Evolutionary conservation across 2,113 vertebrate species (phyloP), one percentile per base, ranked within the genome.

Genomic region (Rhabdornis inornatus): DNA sequence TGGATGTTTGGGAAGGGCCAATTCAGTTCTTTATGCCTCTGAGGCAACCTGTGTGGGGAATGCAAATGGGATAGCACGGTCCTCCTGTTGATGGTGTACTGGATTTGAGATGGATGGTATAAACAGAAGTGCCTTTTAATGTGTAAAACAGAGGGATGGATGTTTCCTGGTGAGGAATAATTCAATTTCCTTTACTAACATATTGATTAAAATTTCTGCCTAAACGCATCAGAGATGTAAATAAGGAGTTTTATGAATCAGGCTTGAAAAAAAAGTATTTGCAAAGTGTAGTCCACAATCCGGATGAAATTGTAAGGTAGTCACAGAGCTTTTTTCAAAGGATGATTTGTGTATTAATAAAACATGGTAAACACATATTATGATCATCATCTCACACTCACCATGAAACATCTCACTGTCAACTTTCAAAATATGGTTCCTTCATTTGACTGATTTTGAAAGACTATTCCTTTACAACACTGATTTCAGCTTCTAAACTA

Each of bases 371-470:
- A 56, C 28, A 31, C 20, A 13, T 75, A 42, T 79, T 91, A 79
- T 28, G 61, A 90, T 37, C 61, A 85, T 68, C 33, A 69, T 80
- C 57, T 90, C 65, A 74, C 56, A 76, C 28, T 66, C 24, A 57
- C n/a, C 71, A 30, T 50, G 75, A 86, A 91, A 79, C 47, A 45
- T 44, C 79, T 89, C 42, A 47, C 57, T 60, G 40, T 61, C 55
- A 44, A 82, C 74, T 90, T 95, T 88, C 74, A 74, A 94, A 92
- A 81, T 66, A 94, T 28, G 21, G 4, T 70, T 63, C 45, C 55
- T 90, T 75, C 37, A 25, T 94, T 56, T 84, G 61, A 76, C 13
- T 82, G 49, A 87, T 92, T 92, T 82, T 89, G 64, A 83, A 92
- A 81, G 24, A 35, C 0, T 0, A 52, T 68, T 91, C 42, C 35